Evolutionary conservation across 2,888 invertebrate species (phyloP).

Genomic region (Brenthis hecate): DNA sequence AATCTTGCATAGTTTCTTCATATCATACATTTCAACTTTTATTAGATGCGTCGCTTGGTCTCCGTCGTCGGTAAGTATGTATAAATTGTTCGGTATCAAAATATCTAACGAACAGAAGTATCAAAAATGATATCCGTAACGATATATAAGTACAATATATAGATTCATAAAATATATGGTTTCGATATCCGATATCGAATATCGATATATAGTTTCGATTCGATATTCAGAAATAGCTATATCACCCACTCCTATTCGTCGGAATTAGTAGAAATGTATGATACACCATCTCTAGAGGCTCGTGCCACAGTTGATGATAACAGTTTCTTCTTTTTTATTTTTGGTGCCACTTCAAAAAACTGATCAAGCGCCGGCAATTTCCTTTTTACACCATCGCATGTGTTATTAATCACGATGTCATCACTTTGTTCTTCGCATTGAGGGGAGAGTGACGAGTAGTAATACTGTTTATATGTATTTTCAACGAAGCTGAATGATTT

Average conservation of each 20-base stretch:
- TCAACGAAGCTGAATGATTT: constrained; percentile 25
- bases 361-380: not conserved
- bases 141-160: too few relatives aligned
- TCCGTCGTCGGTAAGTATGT: too few relatives aligned
- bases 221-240: too few relatives aligned
- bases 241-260: too few relatives aligned
- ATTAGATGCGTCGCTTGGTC: constrained; percentile 24
- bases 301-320: not conserved
- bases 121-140: too few relatives aligned
- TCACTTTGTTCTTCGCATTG: not conserved
- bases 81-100: too few relatives aligned
- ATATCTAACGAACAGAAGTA: too few relatives aligned
- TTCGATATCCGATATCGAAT: too few relatives aligned
- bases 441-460: not conserved
- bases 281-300: not conserved
- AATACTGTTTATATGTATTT: not conserved
- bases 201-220: too few relatives aligned
- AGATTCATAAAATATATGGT: too few relatives aligned
- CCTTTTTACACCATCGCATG: not conserved
- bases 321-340: not conserved
- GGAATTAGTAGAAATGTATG: not conserved
- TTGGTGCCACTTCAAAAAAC: not conserved
- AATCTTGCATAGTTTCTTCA: constrained; percentile 21
- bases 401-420: not conserved
- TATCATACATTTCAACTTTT: constrained; percentile 27